Evolutionary conservation across 2,888 invertebrate species (phyloP), one percentile per base, ranked within the genome.

Genomic region (Hypolimnas misippus): DNA sequence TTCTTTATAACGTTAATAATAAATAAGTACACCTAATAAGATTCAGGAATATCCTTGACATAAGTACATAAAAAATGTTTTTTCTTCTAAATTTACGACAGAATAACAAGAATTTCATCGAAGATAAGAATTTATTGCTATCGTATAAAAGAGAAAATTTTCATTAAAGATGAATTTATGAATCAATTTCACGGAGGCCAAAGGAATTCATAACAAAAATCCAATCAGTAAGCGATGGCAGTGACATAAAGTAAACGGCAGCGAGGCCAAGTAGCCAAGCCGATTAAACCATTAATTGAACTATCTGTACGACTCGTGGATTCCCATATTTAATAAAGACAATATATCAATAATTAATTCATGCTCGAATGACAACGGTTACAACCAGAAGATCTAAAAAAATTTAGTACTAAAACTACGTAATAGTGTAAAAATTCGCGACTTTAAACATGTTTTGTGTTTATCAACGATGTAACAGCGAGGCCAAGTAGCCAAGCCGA

Each of bases 221-320:
- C 33, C 49, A 49, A 49, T 49, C 29, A 49, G 49, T 49, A 35
- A 6, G 52, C 52, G 10, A 7, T 52, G 52, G 35, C 12, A 52
- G 35, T 59, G 58, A 59, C 58, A 59, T 59, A 52, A 59, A 59
- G 42, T 59, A 40, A 59, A 12, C 52, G 14, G 33, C 31, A 51
- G 50, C 44, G 51, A 44, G 58, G 44, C 40, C 58, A 52, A 67
- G 65, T 57, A 51, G 63, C 33, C 64, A 62, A 66, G 57, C 61
- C 55, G 66, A 68, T 68, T 68, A 64, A 59, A 53, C 42, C 63
- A 58, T 62, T 68, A 66, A 68, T 68, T 68, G 66, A 57, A 64
- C 62, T 66, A 66, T 63, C 66, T 51, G 57, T 54, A 14, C 59
- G 19, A 16, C 16, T 17, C 10, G 19, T 10, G 25, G 25, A 25